Evolutionary conservation across 2,113 vertebrate species (phyloP), one percentile per base, ranked within the genome.

Genomic region (Grus americana): DNA sequence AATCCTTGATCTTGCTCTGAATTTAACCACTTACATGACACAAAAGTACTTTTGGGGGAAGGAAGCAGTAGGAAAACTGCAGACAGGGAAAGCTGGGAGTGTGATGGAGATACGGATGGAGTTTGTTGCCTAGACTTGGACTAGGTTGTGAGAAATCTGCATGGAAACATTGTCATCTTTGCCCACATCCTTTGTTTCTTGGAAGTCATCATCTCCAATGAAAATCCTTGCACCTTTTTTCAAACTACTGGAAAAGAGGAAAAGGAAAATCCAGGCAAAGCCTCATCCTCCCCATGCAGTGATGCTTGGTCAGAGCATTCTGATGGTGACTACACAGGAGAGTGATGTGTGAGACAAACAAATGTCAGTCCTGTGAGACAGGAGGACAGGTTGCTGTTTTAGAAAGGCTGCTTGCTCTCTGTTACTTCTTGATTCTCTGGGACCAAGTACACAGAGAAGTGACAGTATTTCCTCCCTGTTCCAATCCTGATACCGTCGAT

Each of bases 31-130:
- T 76, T 52, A 40, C 0, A 0, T 44, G 17, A 34, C 90, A 61
- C 46, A 47, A 5, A 57, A 80, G 36, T 70, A 57, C 32, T 83
- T 82, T 6, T 5, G 8, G 15, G 12, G 30, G 58, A 82, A 73
- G 44, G 23, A 76, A 88, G 40, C 36, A 76, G 40, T 4, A 66
- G 26, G 11, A 62, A 47, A 72, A 65, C 19, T 54, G 49, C 42
- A 57, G 38, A 19, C 11, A 40, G 38, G 36, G 30, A 75, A 90
- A 61, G 36, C 3, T 65, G 57, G 16, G 70, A 66, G 27, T 11
- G 14, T 30, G 57, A 75, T 16, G 47, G 19, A 14, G 29, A 63
- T 11, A 9, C 3, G 61, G 32, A 5, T 0, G 0, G 46, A 62
- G 17, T 29, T 38, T 67, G 58, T 22, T 21, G 12, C 12, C 70